These are phyloP conservation scores for Apamea sordens DNA, from an alignment of 2,888 invertebrate species.

Conservation along the genomic window DNA sequence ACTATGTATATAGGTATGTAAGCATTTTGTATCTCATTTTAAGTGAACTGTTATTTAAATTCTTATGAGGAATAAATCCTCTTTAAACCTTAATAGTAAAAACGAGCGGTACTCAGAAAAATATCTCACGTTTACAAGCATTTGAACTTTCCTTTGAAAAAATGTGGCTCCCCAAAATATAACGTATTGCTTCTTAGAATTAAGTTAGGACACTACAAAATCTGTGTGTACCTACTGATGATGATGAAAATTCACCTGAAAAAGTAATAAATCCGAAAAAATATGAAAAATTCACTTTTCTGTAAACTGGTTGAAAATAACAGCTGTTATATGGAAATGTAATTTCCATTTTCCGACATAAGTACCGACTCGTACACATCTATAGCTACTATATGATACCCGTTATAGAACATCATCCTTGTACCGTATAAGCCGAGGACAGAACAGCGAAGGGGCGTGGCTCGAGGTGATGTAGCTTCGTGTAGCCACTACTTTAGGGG, in stretches of 20 bases:
- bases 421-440: conserved; percentile 49
- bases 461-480: conserved; percentile 72
- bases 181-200: neutral
- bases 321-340: conserved; percentile 10
- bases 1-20: too few species aligned
- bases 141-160: neutral
- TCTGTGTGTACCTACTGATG: neutral
- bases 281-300: neutral
- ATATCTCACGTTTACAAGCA: neutral
- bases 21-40: too few species aligned
- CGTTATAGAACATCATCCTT: conserved; percentile 51
- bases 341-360: neutral
- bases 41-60: neutral
- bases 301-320: conserved; percentile 8
- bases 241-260: neutral
- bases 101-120: neutral
- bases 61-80: neutral
- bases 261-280: conserved; percentile 4
- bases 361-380: neutral
- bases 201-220: neutral
- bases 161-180: neutral
- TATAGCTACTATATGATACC: neutral
- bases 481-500: conserved; percentile 67
- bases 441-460: conserved; percentile 76
- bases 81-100: neutral